Evolutionary conservation across 2,797 vertebrate species (phyloP).

Genomic region (Ispidina picta): DNA sequence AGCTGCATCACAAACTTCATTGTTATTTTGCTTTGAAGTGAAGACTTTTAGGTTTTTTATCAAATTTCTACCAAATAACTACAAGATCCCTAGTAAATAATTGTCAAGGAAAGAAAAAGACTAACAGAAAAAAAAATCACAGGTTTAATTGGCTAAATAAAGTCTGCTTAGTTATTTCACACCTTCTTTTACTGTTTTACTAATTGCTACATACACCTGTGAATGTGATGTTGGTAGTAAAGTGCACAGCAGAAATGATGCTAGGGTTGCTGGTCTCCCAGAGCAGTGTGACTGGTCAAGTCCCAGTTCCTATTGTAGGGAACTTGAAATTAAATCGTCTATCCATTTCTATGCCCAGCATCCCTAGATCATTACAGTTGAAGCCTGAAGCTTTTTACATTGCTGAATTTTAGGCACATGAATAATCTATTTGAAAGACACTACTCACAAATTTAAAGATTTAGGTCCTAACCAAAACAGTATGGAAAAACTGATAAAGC

Average conservation of each 20-base stretch:
- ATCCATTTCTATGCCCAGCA: neutral
- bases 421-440: neutral
- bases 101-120: neutral
- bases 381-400: neutral
- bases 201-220: neutral
- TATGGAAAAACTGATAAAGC: neutral
- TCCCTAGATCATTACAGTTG: neutral
- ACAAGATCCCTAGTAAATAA: neutral
- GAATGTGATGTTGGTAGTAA: neutral
- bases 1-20: neutral
- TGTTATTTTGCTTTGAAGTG: neutral
- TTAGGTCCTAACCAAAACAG: neutral
- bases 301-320: neutral
- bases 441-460: neutral
- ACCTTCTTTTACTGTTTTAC: neutral
- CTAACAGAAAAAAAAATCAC: neutral
- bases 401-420: neutral
- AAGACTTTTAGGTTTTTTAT: neutral
- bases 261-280: neutral
- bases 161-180: neutral
- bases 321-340: neutral
- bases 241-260: neutral
- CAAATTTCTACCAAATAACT: neutral
- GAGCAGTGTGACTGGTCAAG: neutral
- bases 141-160: neutral